Evolutionary conservation across 2,888 invertebrate genomes (phyloP), one percentile per base, ranked within the genome.

Genomic region (Scelioninae gen. 1): DNA sequence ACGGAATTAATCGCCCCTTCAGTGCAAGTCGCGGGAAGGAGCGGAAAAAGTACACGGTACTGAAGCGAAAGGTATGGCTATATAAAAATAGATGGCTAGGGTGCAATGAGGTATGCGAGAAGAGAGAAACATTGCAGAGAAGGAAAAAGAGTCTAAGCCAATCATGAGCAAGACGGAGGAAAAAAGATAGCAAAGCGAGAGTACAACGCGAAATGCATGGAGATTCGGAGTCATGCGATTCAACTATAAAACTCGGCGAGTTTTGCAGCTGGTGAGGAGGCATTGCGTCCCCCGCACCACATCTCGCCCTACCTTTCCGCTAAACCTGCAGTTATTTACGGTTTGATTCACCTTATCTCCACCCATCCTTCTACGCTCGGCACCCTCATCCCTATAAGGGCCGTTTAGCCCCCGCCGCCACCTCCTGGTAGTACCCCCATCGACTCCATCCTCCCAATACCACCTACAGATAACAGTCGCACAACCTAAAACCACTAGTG

Each of bases 171-270:
- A 83, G 82, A 74, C 84, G 75, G 84, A 83, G 77, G 85, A 83
- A 82, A 76, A 79, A 77, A 79, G 84, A 74, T 45, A 80, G 79
- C 45, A 75, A 68, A 68, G 72, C 69, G 78, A 77, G 75, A 81
- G 74, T 66, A 78, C 81, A 75, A 77, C 83, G 87, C 83, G 88
- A 88, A 90, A 91, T 90, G 89, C 90, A 91, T 91, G 91, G 90
- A 91, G 89, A 91, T 91, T 88, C 87, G 87, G 88, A 92, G 92
- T 92, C 92, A 92, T 92, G 92, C 92, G 90, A 92, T 92, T 92
- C 91, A 92, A 92, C 92, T 92, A 92, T 92, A 92, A 92, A 92
- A 92, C 92, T 92, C 92, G 89, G 88, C 88, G 90, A 91, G 91
- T 91, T 91, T 91, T 91, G 90, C 91, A 91, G 90, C 89, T 90